Conservation (phyloP, 1,140 invertebrate species). For the Zaprionus vittiger region DNA sequence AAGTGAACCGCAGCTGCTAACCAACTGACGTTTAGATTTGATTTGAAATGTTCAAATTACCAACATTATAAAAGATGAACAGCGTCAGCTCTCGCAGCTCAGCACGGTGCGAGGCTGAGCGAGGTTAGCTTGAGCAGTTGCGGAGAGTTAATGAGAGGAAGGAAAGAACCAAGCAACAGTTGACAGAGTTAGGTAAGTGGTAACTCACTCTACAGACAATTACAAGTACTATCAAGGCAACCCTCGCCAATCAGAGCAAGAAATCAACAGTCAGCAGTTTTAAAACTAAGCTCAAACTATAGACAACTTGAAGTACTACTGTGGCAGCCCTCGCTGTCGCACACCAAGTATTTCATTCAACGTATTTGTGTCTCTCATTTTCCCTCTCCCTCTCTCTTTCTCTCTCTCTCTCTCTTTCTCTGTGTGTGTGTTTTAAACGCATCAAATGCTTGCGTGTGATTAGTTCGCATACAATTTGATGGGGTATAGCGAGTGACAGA, state of each 20-base stretch:
- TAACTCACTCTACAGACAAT: neutral
- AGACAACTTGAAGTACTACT: neutral
- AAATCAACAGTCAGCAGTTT: too few species aligned
- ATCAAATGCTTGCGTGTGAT: conserved; percentile 81
- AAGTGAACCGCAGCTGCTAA: conserved; percentile 72
- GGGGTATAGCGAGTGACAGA: conserved; percentile 7
- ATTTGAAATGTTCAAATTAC: conserved; percentile 83
- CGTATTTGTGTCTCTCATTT: conserved; percentile 23
- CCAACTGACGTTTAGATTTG: conserved; percentile 80
- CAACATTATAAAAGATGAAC: conserved; percentile 81
- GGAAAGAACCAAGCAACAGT: neutral
- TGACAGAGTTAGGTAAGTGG: too few species aligned
- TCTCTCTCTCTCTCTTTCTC: neutral
- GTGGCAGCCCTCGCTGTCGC: conserved; percentile 12
- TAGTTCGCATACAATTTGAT: conserved; percentile 79
- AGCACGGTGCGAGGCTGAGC: conserved; percentile 1
- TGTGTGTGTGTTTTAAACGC: conserved; percentile 72
- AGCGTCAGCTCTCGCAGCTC: conserved; percentile 39
- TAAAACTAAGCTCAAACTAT: neutral
- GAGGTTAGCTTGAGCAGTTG: conserved; percentile 17
- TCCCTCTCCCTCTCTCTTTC: neutral
- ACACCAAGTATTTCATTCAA: conserved; percentile 23
- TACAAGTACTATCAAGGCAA: neutral
- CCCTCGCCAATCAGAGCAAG: conserved; percentile 12
- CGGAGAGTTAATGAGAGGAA: neutral